Evolutionary conservation across 2,113 vertebrate species (phyloP), one percentile per base, ranked within the genome.

Genomic region (Oryzias javanicus): DNA sequence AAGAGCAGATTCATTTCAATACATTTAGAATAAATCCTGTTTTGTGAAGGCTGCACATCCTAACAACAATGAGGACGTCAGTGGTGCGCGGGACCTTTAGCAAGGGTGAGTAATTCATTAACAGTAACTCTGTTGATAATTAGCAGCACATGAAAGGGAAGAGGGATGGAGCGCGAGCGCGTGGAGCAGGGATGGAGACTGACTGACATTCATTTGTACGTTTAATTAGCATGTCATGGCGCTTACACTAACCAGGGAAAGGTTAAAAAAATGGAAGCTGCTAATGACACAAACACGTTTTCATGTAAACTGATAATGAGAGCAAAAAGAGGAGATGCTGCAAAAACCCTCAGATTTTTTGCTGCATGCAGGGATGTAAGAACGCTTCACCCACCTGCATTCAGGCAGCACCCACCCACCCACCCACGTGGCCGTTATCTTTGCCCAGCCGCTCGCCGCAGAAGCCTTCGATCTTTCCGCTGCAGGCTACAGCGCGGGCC

Each of bases 51-150:
- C 35, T 35, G 35, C 35, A 47, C 20, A 35, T 62, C 14, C 61
- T 49, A 27, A 22, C 22, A 71, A 79, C 87, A 86, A 88, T 62
- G 81, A 86, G 79, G 72, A 73, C 27, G 70, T 76, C 50, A 70
- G 81, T 89, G 81, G 86, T 89, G 85, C 67, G 67, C 67, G 72
- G 75, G 82, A 74, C 72, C 76, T 81, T 86, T 73, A 79, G 67
- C 27, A 20, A 27, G 14, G 64, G 70, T 58, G 55, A 60, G 74
- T 76, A 78, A 90, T 88, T 84, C 78, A 88, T 89, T 89, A 89
- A 81, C 69, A 62, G 76, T 67, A 79, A 81, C 82, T 76, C 74
- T 63, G 79, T 82, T 79, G 82, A 78, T 89, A 87, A 88, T 90
- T 89, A 90, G 85, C 82, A 51, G 69, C 80, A 76, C 79, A 78